These are phyloP conservation scores for Monoplex corrugatus DNA, from an alignment of 2,888 invertebrate species.

Conservation along the genomic window DNA sequence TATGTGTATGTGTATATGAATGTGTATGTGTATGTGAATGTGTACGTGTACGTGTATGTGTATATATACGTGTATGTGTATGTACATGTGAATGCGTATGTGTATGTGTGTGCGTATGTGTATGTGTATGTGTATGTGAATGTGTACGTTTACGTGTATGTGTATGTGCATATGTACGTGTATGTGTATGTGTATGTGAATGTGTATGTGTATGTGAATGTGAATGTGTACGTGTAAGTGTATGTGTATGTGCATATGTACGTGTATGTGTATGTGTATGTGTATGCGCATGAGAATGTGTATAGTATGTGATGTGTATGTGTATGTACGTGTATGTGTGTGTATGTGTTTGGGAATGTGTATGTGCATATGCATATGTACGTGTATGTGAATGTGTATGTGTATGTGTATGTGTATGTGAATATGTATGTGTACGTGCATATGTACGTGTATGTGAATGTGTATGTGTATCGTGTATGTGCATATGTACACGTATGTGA, in stretches of 20 bases:
- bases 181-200: not conserved
- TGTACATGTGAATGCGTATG: too few relatives aligned
- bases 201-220: constrained; percentile 1
- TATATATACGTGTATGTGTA: too few relatives aligned
- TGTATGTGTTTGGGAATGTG: not conserved
- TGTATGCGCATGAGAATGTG: not conserved
- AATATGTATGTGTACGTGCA: not conserved
- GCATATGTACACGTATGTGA: not conserved
- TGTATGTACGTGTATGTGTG: not conserved
- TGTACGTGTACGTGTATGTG: too few relatives aligned
- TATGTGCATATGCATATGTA: not conserved
- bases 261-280: constrained; percentile 2
- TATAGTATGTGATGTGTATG: too few relatives aligned
- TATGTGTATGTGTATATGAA: not conserved
- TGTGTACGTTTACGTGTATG: too few relatives aligned
- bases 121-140: too few relatives aligned
- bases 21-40: too few relatives aligned
- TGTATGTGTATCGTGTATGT: not conserved
- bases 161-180: too few relatives aligned
- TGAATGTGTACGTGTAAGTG: not conserved
- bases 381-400: not conserved
- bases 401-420: not conserved
- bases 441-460: too few relatives aligned
- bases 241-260: not conserved
- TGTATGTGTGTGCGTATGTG: too few relatives aligned